Percentiles rank a stretch among this genome's conserved stretches.
Evolutionary conservation across 2,113 vertebrate genomes (phyloP).

Genomic region (Entomyzon cyanotis): DNA sequence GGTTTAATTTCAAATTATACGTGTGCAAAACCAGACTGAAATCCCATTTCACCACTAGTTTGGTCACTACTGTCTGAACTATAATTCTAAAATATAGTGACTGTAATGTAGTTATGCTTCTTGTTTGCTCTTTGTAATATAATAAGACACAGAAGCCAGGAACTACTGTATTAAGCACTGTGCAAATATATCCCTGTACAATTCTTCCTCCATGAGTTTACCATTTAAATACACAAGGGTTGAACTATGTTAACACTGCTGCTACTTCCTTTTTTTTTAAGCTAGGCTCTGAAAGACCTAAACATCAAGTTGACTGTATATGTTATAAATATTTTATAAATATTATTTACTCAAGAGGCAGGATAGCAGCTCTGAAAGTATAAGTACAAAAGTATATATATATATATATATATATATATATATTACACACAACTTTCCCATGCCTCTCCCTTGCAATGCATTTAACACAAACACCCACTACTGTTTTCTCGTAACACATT

Average conservation of each 20-base stretch:
- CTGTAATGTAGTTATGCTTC: conserved; percentile 14
- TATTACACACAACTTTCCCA: background rate
- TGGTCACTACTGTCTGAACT: conserved; percentile 7
- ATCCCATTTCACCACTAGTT: conserved; percentile 24
- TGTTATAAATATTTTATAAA: conserved; percentile 52
- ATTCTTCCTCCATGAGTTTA: conserved; percentile 41
- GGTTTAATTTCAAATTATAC: conserved; percentile 41
- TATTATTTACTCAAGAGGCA: conserved; percentile 28
- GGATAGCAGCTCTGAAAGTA: background rate
- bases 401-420: too few relatives aligned
- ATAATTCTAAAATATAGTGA: conserved; percentile 26
- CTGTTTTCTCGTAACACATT: background rate
- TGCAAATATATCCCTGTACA: background rate
- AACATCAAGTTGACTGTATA: conserved; percentile 32
- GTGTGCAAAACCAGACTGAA: conserved; percentile 16
- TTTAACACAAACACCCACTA: background rate
- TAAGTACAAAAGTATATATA: too few relatives aligned
- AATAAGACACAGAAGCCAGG: conserved; percentile 48
- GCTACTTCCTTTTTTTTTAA: conserved; percentile 4
- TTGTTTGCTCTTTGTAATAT: conserved; percentile 25
- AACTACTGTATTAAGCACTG: background rate
- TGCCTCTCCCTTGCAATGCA: background rate
- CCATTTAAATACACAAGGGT: conserved; percentile 24
- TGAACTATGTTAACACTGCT: conserved; percentile 36
- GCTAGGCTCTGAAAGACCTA: conserved; percentile 20